phyloP scores from a whole-genome alignment of 2,888 invertebrate species.

The Heliconius sara region DNA sequence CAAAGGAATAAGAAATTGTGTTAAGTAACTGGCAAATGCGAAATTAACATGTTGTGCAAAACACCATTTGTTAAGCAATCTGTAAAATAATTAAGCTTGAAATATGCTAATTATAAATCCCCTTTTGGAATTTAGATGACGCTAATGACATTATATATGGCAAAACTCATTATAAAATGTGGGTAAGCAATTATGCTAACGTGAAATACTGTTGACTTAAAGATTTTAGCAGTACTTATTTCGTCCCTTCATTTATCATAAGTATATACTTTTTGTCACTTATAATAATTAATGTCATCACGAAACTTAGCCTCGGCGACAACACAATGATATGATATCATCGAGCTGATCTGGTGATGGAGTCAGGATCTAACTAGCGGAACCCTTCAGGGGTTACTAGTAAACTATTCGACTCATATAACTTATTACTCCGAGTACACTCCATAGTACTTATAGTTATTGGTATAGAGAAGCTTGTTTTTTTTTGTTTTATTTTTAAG shows the following conservation, averaged over 20 bases:
- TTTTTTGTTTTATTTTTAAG: too few species aligned
- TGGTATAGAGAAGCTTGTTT: too few species aligned
- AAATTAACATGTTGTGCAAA: constrained; percentile 30
- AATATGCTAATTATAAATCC: constrained; percentile 36
- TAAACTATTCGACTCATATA: too few species aligned
- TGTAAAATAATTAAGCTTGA: constrained; percentile 34
- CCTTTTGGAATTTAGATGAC: constrained; percentile 30
- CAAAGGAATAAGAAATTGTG: neutral
- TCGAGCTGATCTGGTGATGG: too few species aligned
- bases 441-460: too few species aligned
- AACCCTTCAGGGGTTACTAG: too few species aligned
- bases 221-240: neutral
- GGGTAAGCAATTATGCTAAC: neutral
- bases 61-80: constrained; percentile 33
- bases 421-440: too few species aligned
- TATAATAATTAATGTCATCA: too few species aligned
- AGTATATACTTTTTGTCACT: neutral
- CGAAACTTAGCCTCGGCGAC: too few species aligned
- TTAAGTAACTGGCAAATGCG: constrained; percentile 12
- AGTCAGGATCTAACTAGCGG: too few species aligned
- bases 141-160: constrained; percentile 20
- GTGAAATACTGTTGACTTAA: neutral
- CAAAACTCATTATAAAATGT: neutral
- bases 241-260: neutral
- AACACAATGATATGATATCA: too few species aligned